Evolutionary conservation across 2,113 vertebrate species (phyloP).

Genomic region (human): DNA sequence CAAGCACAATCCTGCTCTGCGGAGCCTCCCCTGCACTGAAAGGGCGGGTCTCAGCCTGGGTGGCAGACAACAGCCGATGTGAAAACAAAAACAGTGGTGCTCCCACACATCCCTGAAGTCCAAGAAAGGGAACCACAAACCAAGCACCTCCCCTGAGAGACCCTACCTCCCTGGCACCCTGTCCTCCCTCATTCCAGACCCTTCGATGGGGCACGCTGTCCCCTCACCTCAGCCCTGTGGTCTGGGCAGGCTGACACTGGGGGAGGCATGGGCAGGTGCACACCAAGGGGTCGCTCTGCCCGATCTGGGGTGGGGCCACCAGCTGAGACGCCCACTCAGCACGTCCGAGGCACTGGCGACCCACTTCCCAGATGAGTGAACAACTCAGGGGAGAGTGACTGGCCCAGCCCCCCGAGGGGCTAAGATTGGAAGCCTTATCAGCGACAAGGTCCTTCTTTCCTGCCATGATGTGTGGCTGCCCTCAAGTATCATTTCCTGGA

Average conservation of each 20-base stretch:
- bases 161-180: background rate
- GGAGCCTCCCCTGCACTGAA: too few relatives aligned
- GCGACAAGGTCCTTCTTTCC: background rate
- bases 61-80: fast-evolving
- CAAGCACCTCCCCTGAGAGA: background rate
- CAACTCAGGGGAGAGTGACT: background rate
- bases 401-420: background rate
- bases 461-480: fast-evolving
- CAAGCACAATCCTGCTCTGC: background rate
- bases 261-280: background rate
- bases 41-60: background rate
- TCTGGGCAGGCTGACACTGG: background rate
- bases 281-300: background rate
- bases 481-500: too few relatives aligned
- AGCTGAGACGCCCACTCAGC: too few relatives aligned
- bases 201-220: background rate
- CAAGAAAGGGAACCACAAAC: background rate
- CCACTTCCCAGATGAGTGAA: background rate
- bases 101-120: background rate
- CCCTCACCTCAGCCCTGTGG: fast-evolving
- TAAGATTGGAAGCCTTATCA: background rate
- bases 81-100: background rate
- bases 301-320: background rate
- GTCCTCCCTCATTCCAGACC: background rate
- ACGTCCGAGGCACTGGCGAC: background rate